These are phyloP conservation scores for Delia radicum DNA, from an alignment of 1,140 invertebrate species.

Conservation along the genomic window DNA sequence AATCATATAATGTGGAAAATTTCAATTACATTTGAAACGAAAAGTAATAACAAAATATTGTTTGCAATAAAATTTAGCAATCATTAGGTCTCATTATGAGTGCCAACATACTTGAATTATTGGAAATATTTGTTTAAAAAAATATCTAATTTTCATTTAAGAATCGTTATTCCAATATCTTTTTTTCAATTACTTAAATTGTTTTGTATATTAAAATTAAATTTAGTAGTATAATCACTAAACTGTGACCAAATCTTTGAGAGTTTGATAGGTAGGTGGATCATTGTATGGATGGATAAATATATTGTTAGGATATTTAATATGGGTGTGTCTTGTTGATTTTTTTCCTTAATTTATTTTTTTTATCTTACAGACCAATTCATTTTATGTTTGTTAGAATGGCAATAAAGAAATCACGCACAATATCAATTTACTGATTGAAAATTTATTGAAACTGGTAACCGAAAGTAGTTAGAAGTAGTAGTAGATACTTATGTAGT, in stretches of 20 bases:
- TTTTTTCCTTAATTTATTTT: not conserved
- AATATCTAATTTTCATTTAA: not conserved
- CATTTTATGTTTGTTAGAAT: not conserved
- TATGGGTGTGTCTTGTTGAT: not conserved
- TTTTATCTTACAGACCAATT: not conserved
- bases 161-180: not conserved
- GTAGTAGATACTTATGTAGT: not conserved
- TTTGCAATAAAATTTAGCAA: not conserved
- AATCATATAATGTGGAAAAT: not conserved
- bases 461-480: not conserved
- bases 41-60: not conserved
- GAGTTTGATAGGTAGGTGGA: not conserved
- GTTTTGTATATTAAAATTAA: not conserved
- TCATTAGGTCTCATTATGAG: not conserved
- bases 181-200: constrained; percentile 2
- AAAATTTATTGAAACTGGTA: not conserved
- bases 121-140: not conserved
- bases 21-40: constrained; percentile 1
- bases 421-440: constrained; percentile 1
- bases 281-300: not conserved
- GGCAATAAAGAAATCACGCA: constrained; percentile 1
- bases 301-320: not conserved
- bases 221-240: not conserved
- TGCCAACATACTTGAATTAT: not conserved
- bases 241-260: not conserved